A percentile compares a stretch with the other conserved stretches of the same genome.
Conservation (phyloP, 2,113 vertebrate species). For the Tachycineta bicolor region DNA sequence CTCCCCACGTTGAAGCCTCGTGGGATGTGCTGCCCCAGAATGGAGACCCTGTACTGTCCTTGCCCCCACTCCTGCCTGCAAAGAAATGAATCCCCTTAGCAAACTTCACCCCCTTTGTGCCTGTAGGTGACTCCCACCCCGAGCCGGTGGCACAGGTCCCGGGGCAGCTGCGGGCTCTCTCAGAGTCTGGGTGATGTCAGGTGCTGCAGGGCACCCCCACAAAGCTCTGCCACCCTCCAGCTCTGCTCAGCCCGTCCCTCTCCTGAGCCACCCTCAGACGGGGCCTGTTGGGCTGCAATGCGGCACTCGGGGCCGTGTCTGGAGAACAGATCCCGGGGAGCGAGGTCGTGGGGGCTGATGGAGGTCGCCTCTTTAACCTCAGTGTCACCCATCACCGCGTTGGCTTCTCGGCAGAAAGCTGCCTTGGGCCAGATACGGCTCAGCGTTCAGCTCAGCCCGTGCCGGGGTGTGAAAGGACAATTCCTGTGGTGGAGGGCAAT, state of each 20-base stretch:
- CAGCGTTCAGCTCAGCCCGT: neutral
- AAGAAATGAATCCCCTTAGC: neutral
- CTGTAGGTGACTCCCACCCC: neutral
- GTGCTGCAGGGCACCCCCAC: neutral
- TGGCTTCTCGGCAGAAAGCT: neutral
- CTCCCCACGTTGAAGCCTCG: rapidly evolving
- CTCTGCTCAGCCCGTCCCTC: neutral
- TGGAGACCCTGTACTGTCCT: rapidly evolving
- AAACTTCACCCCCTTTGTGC: neutral
- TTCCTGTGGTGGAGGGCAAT: neutral
- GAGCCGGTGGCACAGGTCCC: neutral
- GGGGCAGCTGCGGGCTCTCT: neutral
- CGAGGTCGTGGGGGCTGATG: rapidly evolving
- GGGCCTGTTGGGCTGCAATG: neutral
- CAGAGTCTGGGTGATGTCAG: neutral
- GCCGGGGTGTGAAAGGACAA: neutral
- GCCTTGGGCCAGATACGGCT: neutral
- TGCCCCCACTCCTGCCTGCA: neutral
- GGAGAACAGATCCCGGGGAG: neutral
- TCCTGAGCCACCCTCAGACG: neutral
- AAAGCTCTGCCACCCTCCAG: neutral
- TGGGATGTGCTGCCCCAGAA: neutral
- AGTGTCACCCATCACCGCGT: rapidly evolving
- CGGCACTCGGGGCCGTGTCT: neutral
- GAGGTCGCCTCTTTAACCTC: neutral